phyloP scores from a whole-genome alignment of 2,797 vertebrate species.

The Channallabes apus region DNA sequence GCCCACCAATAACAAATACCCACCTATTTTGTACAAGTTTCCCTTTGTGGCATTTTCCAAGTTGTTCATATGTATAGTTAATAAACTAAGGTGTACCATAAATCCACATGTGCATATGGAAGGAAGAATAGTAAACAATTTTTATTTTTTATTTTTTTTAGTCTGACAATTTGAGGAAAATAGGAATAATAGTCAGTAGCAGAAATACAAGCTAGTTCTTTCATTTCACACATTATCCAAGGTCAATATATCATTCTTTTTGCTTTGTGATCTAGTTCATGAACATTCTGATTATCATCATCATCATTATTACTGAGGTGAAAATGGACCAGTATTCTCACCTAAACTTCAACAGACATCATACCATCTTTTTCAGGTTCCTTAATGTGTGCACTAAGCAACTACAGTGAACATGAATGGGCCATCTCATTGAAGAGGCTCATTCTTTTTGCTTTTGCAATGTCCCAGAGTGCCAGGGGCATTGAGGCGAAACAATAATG shows the following conservation, averaged over 20 bases:
- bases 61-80: too few species aligned
- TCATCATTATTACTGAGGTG: constrained; percentile 65
- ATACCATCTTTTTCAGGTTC: constrained; percentile 53
- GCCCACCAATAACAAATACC: neutral
- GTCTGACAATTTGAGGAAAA: neutral
- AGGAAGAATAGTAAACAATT: neutral
- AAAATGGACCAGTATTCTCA: constrained; percentile 65
- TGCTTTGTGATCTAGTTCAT: constrained; percentile 19
- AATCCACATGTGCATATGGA: neutral
- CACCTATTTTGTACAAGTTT: neutral
- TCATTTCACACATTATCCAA: constrained; percentile 1
- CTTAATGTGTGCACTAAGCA: constrained; percentile 47
- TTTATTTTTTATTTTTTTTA: too few species aligned
- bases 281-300: constrained; percentile 38
- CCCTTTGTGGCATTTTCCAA: neutral
- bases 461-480: constrained; percentile 44
- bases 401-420: constrained; percentile 26
- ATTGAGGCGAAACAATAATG: constrained; percentile 53
- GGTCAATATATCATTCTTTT: constrained; percentile 25
- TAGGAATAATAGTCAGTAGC: neutral
- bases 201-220: neutral
- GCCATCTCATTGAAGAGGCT: constrained; percentile 42
- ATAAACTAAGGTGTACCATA: neutral
- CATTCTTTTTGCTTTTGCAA: constrained; percentile 44
- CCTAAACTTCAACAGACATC: constrained; percentile 62